These are phyloP conservation scores for Apamea monoglypha DNA, from an alignment of 2,888 invertebrate species.

Conservation along the genomic window DNA sequence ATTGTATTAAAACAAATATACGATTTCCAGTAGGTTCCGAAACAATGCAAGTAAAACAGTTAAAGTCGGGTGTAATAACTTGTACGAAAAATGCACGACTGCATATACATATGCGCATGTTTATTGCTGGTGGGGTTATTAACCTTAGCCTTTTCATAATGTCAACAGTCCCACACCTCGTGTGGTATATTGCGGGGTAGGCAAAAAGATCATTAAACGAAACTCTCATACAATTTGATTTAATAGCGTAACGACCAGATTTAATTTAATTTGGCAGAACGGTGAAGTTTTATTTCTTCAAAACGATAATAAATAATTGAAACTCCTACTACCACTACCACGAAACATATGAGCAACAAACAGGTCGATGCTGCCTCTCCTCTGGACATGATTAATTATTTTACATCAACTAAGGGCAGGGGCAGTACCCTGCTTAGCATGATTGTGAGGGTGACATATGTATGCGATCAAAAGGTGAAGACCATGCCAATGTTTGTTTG, in stretches of 20 bases:
- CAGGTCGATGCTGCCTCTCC: not conserved
- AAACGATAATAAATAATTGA: no score
- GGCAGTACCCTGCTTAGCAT: not conserved
- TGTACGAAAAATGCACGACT: not conserved
- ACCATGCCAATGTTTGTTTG: not conserved
- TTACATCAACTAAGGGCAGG: not conserved
- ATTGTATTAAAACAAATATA: not conserved
- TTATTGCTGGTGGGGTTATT: slow-evolving; percentile 9
- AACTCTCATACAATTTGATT: no score
- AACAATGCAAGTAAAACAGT: not conserved
- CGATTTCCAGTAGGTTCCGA: no score
- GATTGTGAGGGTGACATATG: not conserved
- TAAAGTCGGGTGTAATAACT: not conserved
- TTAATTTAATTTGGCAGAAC: no score
- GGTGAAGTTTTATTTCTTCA: no score
- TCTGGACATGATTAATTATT: not conserved
- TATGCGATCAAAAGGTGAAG: not conserved
- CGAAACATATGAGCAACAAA: not conserved
- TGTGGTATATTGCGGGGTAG: slow-evolving; percentile 2
- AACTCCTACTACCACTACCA: no score
- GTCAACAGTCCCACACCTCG: slow-evolving; percentile 23
- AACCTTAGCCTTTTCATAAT: slow-evolving; percentile 49
- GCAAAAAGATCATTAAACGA: not conserved
- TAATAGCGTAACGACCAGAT: no score
- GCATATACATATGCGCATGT: not conserved